Evolutionary conservation across 2,113 vertebrate species (phyloP), one percentile per base, ranked within the genome.

Genomic region (Uropsilus gracilis): DNA sequence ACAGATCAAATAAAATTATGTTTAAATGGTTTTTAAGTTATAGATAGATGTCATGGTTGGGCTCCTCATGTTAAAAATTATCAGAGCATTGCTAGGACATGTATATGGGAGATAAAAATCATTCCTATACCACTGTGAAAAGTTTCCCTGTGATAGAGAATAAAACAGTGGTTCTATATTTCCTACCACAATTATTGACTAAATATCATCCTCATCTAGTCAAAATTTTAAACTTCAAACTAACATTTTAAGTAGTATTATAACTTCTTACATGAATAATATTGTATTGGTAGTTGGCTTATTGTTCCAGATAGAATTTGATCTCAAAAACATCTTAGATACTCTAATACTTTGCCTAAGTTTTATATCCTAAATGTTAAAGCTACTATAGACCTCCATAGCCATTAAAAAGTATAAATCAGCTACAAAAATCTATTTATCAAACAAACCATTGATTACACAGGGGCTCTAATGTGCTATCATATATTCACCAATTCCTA

Each of bases 291-390:
- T 7, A 50, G 3, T 64, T 84, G 39, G 5, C n/a, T 77, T 93
- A 86, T 34, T 48, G 8, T 72, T 88, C 77, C 84, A 87, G 13
- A 42, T 87, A 87, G 42, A 18, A 87, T 28, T 66, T 91, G 20
- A 34, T 84, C 86, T 89, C 53, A 85, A 76, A 34, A 61, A 81
- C 4, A 55, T 55, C 81, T 80, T 78, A 69, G 64, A 18, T 42
- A 82, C 14, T 88, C 76, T 69, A 63, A 68, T 72, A 69, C 48
- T 9, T 71, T 61, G 13, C 32, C 3, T 94, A 34, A 66, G 13
- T 59, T 90, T 84, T 84, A 86, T 75, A 89, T 71, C 6, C 22
- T 87, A 91, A 78, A 80, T 86, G 32, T 89, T 94, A 93, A 93
- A 91, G 32, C 13, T 91, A 82, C 34, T 32, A 2, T n/a, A 77